These are phyloP conservation scores for Micronycteris hirsuta DNA, from an alignment of 2,113 vertebrate species.

Conservation along the genomic window DNA sequence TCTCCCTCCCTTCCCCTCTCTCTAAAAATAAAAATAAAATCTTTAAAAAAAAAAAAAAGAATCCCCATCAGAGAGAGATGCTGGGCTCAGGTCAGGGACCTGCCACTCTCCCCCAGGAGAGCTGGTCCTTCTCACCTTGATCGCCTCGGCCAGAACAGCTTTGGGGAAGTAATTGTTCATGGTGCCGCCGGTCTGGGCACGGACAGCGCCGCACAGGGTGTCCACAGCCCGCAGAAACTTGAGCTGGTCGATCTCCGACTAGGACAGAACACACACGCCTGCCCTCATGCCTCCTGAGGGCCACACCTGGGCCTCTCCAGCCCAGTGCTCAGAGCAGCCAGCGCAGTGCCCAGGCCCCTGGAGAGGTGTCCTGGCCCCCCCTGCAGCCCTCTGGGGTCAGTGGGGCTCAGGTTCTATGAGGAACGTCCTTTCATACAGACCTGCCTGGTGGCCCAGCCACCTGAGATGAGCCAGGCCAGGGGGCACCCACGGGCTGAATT, in stretches of 20 bases:
- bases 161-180: constrained; percentile 45
- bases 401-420: background rate
- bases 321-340: background rate
- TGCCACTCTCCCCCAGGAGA: too few relatives aligned
- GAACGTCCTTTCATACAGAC: background rate
- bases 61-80: too few relatives aligned
- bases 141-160: constrained; percentile 28
- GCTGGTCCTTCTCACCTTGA: constrained; percentile 51
- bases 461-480: background rate
- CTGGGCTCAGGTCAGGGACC: accelerated
- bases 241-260: background rate
- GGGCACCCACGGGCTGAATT: background rate
- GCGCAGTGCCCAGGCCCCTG: accelerated
- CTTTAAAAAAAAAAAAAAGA: too few relatives aligned
- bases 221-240: constrained; percentile 56
- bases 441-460: background rate
- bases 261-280: background rate
- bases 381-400: background rate
- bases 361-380: background rate
- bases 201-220: background rate
- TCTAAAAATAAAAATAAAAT: too few relatives aligned
- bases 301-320: too few relatives aligned
- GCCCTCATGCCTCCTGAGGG: accelerated
- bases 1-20: too few relatives aligned
- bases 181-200: background rate